These are phyloP conservation scores for Yponomeuta evonymella DNA, from an alignment of 2,888 invertebrate species.

Conservation along the genomic window DNA sequence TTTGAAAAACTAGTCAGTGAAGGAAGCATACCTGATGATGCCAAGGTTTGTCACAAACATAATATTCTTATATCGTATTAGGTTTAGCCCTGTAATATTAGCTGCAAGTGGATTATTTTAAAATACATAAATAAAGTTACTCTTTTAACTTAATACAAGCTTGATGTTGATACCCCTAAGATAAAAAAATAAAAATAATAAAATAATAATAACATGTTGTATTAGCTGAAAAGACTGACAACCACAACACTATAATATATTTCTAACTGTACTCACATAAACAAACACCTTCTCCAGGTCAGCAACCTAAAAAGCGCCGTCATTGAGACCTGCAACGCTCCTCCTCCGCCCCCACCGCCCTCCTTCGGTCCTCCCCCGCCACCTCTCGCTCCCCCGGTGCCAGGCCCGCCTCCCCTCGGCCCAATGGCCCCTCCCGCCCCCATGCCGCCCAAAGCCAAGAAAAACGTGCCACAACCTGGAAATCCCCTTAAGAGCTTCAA, in stretches of 20 bases:
- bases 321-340: conserved; percentile 49
- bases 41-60: conserved; percentile 77
- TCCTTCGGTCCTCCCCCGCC: conserved; percentile 76
- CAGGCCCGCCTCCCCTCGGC: conserved; percentile 77
- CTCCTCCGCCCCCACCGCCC: conserved; percentile 46
- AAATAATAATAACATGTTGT: no score
- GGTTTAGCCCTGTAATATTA: no score
- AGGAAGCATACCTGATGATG: conserved; percentile 95
- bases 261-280: no score
- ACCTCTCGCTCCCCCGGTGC: conserved; percentile 73
- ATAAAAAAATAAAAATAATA: no score
- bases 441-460: conserved; percentile 79
- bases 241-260: no score
- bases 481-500: conserved; percentile 97
- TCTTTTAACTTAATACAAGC: no score
- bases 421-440: conserved; percentile 70
- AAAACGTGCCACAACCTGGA: conserved; percentile 94
- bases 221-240: no score
- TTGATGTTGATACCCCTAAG: no score
- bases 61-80: no score
- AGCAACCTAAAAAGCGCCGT: conserved; percentile 69
- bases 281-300: conserved; percentile 37
- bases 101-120: no score
- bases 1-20: conserved; percentile 91
- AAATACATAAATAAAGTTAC: no score